These are phyloP conservation scores for Platerodrilus igneus DNA, from an alignment of 2,888 invertebrate genomes.

Conservation along the genomic window DNA sequence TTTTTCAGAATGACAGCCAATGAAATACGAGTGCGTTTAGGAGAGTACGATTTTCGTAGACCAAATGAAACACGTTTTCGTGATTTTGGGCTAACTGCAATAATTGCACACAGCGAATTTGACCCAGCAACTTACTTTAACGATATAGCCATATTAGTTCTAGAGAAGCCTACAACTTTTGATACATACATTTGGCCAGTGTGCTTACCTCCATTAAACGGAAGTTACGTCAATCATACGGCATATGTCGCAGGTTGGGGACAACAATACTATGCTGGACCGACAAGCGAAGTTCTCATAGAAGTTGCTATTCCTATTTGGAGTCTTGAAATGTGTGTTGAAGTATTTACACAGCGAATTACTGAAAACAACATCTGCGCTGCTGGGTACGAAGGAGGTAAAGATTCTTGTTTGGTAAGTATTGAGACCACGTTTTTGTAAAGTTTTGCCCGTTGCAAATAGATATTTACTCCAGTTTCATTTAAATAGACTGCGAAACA, in stretches of 20 bases:
- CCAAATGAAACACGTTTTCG: conserved; percentile 64
- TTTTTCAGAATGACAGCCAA: conserved; percentile 53
- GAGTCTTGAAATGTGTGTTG: conserved; percentile 61
- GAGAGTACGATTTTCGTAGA: conserved; percentile 72
- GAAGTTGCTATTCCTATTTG: conserved; percentile 78
- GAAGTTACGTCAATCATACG: conserved; percentile 54
- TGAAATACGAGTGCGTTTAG: conserved; percentile 67
- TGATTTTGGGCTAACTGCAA: conserved; percentile 64
- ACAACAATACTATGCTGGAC: conserved; percentile 66
- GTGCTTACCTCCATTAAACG: conserved; percentile 65
- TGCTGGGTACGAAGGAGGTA: conserved; percentile 68
- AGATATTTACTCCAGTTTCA: no score
- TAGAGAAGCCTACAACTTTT: conserved; percentile 63
- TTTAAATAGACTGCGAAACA: no score
- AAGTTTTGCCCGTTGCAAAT: no score
- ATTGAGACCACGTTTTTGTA: no score
- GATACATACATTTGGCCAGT: conserved; percentile 80
- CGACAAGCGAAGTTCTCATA: conserved; percentile 55
- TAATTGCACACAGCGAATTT: conserved; percentile 65
- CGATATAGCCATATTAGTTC: conserved; percentile 71
- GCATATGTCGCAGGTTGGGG: conserved; percentile 79
- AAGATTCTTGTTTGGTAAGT: conserved; percentile 76
- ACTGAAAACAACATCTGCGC: conserved; percentile 72
- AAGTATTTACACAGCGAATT: conserved; percentile 60
- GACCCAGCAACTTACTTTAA: conserved; percentile 64